These are phyloP conservation scores for Phaonia tiefii DNA, from an alignment of 2,888 invertebrate species.

Conservation along the genomic window DNA sequence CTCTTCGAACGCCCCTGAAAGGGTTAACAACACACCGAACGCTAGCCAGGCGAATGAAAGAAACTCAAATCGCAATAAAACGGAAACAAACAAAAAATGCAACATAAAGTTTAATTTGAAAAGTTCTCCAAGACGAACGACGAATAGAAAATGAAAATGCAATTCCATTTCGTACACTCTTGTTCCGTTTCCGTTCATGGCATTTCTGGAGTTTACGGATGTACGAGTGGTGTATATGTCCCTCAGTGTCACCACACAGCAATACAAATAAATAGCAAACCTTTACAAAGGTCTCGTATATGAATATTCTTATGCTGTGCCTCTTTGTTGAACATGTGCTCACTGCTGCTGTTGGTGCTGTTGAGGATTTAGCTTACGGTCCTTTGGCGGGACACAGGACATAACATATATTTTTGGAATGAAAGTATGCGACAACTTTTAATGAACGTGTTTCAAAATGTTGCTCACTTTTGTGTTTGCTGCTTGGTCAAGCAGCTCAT, in stretches of 20 bases:
- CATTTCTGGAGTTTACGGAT: neutral
- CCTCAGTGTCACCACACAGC: neutral
- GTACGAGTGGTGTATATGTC: neutral
- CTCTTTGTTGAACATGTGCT: neutral
- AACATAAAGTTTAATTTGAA: slow-evolving; percentile 74
- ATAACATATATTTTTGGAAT: neutral
- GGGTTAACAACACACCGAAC: neutral
- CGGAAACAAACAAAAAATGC: slow-evolving; percentile 36
- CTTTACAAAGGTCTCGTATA: neutral
- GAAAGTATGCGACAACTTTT: slow-evolving; percentile 23
- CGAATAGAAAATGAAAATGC: slow-evolving; percentile 64
- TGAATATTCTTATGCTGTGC: neutral
- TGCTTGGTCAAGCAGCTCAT: neutral
- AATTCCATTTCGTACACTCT: neutral
- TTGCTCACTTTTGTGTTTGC: neutral
- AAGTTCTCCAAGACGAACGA: slow-evolving; percentile 69
- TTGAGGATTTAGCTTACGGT: neutral
- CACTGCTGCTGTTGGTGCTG: neutral
- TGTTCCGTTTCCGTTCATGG: neutral
- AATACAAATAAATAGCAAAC: slow-evolving; percentile 10
- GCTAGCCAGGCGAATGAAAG: neutral
- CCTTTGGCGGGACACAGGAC: no score
- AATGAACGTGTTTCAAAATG: slow-evolving; percentile 5
- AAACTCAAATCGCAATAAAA: slow-evolving; percentile 3
- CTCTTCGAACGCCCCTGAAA: no score